Base-by-base conservation (phyloP, 2,888 invertebrate genomes). In the Orgyia antiqua region DNA sequence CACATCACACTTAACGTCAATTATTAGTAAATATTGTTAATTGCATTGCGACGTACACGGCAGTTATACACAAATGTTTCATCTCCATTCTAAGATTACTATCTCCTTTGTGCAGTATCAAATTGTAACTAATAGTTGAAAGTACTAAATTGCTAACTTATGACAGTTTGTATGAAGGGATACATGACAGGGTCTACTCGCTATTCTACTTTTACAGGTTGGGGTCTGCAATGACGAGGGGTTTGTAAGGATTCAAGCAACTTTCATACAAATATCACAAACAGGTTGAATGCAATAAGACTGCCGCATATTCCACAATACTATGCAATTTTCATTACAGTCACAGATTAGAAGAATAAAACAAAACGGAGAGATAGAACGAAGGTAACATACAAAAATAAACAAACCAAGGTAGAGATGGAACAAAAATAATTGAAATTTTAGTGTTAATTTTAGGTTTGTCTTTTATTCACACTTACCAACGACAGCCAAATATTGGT, bases 401-500 rank as follows among this genome's bases (percentile, higher is more conserved):
- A 53, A 59, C 48, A 55, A 60, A 43, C 49, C 33, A 58, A 65
- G 66, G 62, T 60, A 63, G 66, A 61, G 63, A 59, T 52, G 58
- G 63, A 72, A 24, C 71, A 61, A n/a, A 55, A 53, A 71, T 72
- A 58, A 60, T 68, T 74, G 74, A 80, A 82, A 68, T 83, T 84
- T 83, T 82, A 79, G 73, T 79, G 71, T 75, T 77, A 83, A 77
- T 66, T 86, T 84, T 84, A 84, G 66, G 62, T 88, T 87, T 68
- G 76, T 69, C 71, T 73, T 79, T 87, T 84, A 79, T 68, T 76
- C 77, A 89, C 90, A 94, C 94, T 94, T 93, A 94, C 94, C 93
- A 94, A 93, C 90, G 94, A 94, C 91, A 94, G 93, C 95, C 95
- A 95, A 89, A 94, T 93, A 92, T 95, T 95, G 90, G 94, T 93